Evolutionary conservation across 2,113 vertebrate genomes (phyloP).

Genomic region (Myiopsitta monachus): DNA sequence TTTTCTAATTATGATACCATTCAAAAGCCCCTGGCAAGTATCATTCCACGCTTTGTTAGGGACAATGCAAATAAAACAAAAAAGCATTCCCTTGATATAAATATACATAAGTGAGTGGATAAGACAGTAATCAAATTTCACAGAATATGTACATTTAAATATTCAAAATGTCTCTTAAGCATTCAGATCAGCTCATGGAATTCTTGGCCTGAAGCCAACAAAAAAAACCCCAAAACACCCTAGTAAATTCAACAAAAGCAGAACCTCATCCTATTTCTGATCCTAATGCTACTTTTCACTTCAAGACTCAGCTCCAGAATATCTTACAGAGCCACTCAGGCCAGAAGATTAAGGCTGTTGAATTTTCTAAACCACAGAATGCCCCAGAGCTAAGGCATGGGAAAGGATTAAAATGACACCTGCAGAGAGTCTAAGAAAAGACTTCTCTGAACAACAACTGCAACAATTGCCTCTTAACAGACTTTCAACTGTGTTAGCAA

Average conservation of each 20-base stretch:
- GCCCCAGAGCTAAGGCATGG: not conserved
- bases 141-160: not conserved
- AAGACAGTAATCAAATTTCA: not conserved
- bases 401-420: not conserved
- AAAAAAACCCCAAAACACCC: not conserved
- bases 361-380: not conserved
- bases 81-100: not conserved
- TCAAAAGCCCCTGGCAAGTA: not conserved
- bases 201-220: not conserved
- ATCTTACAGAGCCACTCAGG: not conserved
- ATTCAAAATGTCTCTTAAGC: not conserved
- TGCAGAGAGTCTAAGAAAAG: not conserved
- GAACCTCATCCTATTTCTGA: not conserved
- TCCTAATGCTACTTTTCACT: not conserved
- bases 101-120: not conserved
- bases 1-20: not conserved
- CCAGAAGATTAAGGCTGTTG: not conserved
- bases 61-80: not conserved
- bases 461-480: not conserved
- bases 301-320: not conserved
- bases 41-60: not conserved
- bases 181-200: not conserved
- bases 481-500: fast-evolving
- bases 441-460: not conserved
- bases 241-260: not conserved